phyloP scores from a whole-genome alignment of 2,113 vertebrate genomes.

The Excalfactoria chinensis region DNA sequence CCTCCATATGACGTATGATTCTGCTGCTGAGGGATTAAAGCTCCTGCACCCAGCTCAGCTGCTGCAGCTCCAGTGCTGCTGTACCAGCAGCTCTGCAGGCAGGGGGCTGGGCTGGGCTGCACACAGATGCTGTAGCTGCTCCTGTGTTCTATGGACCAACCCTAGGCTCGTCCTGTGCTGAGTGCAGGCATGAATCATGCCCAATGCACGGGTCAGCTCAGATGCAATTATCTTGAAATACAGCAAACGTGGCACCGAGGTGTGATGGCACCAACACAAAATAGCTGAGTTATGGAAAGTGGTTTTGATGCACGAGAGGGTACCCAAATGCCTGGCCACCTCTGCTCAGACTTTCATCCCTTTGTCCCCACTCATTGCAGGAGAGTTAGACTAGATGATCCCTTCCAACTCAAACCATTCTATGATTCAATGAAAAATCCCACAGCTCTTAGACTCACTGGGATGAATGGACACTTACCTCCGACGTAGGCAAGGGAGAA shows the following conservation, averaged over 20 bases:
- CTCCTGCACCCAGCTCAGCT: neutral
- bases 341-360: neutral
- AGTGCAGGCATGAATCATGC: neutral
- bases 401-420: too few species aligned
- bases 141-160: neutral
- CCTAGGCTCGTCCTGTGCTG: neutral
- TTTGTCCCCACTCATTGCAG: too few species aligned
- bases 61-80: neutral
- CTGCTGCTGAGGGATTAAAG: neutral
- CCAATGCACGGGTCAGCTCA: neutral
- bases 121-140: neutral
- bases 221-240: constrained; percentile 35
- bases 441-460: accelerated
- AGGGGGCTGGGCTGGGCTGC: neutral
- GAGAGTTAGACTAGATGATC: too few species aligned
- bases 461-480: constrained; percentile 77
- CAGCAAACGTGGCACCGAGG: neutral
- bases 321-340: neutral
- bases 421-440: neutral
- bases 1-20: neutral
- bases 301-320: neutral
- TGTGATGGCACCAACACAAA: neutral
- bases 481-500: constrained; percentile 90
- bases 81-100: neutral
- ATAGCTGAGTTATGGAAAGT: neutral